Evolutionary conservation across 92 coral and sea anemone genomes (phyloP), one percentile per base, ranked within the genome.

Genomic region (Ricordea florida): DNA sequence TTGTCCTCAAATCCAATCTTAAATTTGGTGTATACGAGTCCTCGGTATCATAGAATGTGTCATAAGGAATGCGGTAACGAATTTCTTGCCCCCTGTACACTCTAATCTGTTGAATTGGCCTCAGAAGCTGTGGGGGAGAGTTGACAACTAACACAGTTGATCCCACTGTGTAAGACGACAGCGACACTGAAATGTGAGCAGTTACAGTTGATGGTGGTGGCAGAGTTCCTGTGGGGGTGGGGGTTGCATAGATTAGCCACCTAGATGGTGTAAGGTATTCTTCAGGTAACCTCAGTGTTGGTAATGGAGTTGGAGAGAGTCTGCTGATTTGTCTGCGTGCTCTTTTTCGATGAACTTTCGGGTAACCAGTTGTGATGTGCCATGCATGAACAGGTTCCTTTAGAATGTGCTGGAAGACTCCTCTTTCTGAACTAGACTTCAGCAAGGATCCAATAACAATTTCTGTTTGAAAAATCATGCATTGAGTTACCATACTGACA

Each of bases 361-460:
- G 87, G 37, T 68, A 76, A 29, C 97, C 99, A 49, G 92, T 86
- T 17, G 93, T 82, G 62, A 96, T 90, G 44, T 96, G 97, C 99
- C 99, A 96, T 29, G 89, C 96, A 67, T 78, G 78, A 26, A 96
- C 93, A 27, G 96, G 99, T 32, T 85, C 85, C 0, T 80, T 64
- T 13, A 96, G 71, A 23, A 83, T 83, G 27, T 65, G 79, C 56
- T 75, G 46, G 44, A 96, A 96, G 14, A 87, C 87, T 30, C 93
- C 97, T 10, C 84, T 93, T 57, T 86, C 93, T 24, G 99, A 85
- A 38, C 97, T 87, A 51, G 96, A 92, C 64, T 92, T 96, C 17
- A 96, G 81, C 69, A 82, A 45, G 3, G 92, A 85, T n/a, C 92
- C 96, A 50, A 87, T 83, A 45, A 73, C 72, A 36, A 82, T 78